Conservation (phyloP, 2,888 invertebrate genomes). For the Melikaiella ostensackeni region DNA sequence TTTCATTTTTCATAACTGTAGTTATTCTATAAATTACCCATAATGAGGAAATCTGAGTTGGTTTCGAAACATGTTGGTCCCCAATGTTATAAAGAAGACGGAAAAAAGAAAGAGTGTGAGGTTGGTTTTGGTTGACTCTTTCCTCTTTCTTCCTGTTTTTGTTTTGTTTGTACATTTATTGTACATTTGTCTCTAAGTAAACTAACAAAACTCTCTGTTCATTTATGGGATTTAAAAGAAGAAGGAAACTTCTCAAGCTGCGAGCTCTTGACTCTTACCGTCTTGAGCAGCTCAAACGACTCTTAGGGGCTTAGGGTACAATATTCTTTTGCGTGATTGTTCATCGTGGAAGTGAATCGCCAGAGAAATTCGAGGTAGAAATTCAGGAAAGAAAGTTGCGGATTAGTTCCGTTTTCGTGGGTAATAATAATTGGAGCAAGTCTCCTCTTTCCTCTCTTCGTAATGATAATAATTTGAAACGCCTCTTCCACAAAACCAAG, state of each 20-base stretch:
- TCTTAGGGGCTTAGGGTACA: background rate
- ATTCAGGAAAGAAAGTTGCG: slow-evolving; percentile 59
- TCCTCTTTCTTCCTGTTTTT: too few species aligned
- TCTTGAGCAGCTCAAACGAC: background rate
- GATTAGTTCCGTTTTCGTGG: slow-evolving; percentile 61
- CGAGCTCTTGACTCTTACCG: background rate
- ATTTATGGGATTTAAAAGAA: background rate
- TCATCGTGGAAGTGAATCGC: slow-evolving; percentile 16
- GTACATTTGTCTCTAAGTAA: too few species aligned
- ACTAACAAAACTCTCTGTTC: background rate
- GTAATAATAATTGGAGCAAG: slow-evolving; percentile 60
- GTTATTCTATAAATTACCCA: too few species aligned
- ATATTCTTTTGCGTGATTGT: slow-evolving; percentile 56
- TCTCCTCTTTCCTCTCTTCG: slow-evolving; percentile 45
- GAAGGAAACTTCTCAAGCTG: background rate
- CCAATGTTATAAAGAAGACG: too few species aligned
- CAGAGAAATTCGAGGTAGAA: slow-evolving; percentile 51
- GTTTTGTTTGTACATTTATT: too few species aligned
- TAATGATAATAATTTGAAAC: background rate
- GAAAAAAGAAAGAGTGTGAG: too few species aligned
- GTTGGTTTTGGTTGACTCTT: too few species aligned
- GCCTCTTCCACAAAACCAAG: background rate
- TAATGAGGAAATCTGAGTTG: too few species aligned
- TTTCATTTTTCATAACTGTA: too few species aligned
- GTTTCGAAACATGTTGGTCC: too few species aligned